Conservation (phyloP, 1,140 invertebrate species). For the Phthorimaea operculella region DNA sequence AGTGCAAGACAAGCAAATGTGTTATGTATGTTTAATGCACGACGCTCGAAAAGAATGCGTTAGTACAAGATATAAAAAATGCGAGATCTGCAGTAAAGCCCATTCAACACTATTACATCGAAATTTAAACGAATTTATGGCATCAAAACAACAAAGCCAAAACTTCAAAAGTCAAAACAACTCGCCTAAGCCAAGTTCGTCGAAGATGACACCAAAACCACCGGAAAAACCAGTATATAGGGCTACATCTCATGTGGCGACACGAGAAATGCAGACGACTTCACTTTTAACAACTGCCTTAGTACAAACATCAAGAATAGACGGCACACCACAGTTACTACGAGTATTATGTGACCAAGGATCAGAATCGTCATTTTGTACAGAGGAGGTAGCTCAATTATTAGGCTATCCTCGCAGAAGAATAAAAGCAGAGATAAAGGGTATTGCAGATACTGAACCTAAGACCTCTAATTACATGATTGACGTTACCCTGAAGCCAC, state of each 20-base stretch:
- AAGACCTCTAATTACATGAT: conserved; percentile 4
- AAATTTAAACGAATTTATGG: too few relatives aligned
- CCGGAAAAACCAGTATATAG: background rate
- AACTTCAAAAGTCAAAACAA: background rate
- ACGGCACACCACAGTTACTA: conserved; percentile 8
- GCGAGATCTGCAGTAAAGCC: conserved; percentile 1
- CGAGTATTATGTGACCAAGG: conserved; percentile 11
- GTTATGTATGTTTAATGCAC: background rate
- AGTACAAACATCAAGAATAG: too few relatives aligned
- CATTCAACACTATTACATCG: conserved; percentile 7
- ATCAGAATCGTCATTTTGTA: conserved; percentile 9
- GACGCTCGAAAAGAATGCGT: background rate
- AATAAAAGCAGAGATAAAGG: conserved; percentile 8
- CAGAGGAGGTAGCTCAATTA: conserved; percentile 9
- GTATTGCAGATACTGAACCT: conserved; percentile 7
- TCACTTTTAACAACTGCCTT: too few relatives aligned
- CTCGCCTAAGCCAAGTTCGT: background rate
- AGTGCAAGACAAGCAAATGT: conserved; percentile 7
- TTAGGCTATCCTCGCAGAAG: conserved; percentile 5
- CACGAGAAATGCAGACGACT: background rate
- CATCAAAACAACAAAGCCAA: background rate
- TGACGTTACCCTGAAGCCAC: conserved; percentile 10
- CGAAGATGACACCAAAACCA: background rate
- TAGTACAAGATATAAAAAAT: background rate
- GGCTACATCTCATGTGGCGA: background rate